phyloP scores from a whole-genome alignment of 2,797 vertebrate genomes.

The Periophthalmus magnuspinnatus region DNA sequence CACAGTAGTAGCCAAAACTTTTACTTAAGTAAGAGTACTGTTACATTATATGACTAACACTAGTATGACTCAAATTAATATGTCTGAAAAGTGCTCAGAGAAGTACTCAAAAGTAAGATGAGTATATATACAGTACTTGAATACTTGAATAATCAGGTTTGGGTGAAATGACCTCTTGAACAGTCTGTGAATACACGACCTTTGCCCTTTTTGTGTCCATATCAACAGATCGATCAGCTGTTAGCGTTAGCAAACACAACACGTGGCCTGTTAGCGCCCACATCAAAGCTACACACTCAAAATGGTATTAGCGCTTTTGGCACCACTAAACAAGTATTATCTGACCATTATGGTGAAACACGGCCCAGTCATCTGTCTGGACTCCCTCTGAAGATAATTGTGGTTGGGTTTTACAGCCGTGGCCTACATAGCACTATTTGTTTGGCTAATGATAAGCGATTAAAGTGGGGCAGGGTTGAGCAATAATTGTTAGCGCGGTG shows the following conservation, averaged over 20 bases:
- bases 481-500: neutral
- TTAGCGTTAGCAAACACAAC: neutral
- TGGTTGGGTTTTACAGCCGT: slow-evolving; percentile 15
- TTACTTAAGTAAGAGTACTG: too few species aligned
- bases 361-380: slow-evolving; percentile 22
- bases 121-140: neutral
- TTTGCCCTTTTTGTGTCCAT: neutral
- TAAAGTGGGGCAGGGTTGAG: neutral
- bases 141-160: neutral
- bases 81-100: too few species aligned
- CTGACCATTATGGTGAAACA: slow-evolving; percentile 29
- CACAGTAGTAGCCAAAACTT: too few species aligned
- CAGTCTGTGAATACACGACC: neutral
- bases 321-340: slow-evolving; percentile 27
- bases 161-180: neutral
- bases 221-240: neutral
- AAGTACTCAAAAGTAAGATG: too few species aligned
- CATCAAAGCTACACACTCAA: neutral
- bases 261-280: neutral
- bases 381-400: slow-evolving; percentile 41
- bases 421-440: slow-evolving; percentile 58
- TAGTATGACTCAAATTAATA: too few species aligned
- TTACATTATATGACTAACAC: too few species aligned
- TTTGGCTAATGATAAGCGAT: slow-evolving; percentile 39
- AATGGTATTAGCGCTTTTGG: slow-evolving; percentile 19